phyloP scores from a whole-genome alignment of 2,113 vertebrate species.

The Rhegmatorhina hoffmannsi region DNA sequence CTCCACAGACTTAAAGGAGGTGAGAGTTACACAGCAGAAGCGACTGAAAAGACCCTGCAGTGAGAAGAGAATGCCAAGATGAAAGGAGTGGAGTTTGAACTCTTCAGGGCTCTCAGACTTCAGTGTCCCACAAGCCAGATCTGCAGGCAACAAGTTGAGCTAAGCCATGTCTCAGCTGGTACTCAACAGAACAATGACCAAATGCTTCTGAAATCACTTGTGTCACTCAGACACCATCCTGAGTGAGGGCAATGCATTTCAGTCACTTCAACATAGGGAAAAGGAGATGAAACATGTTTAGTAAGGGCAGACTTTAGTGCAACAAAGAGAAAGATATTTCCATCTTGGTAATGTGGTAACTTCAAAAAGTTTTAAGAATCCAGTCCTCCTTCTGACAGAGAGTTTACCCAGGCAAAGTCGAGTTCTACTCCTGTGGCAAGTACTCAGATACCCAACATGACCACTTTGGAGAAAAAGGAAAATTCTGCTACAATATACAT shows the following conservation, averaged over 20 bases:
- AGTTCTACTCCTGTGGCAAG: background rate
- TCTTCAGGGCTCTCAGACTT: background rate
- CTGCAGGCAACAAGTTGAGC: background rate
- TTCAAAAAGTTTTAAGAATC: background rate
- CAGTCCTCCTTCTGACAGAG: background rate
- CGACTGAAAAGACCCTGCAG: background rate
- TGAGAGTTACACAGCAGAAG: background rate
- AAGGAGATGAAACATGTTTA: background rate
- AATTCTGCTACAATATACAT: background rate
- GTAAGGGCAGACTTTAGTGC: background rate
- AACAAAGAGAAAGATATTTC: background rate
- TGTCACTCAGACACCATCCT: background rate
- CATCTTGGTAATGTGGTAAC: background rate
- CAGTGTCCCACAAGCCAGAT: background rate
- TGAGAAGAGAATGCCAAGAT: slow-evolving; percentile 7
- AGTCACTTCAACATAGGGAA: background rate
- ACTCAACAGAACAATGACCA: background rate
- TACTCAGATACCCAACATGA: background rate
- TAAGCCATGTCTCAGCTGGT: background rate
- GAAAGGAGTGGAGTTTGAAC: slow-evolving; percentile 5
- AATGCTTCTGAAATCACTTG: background rate
- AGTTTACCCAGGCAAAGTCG: background rate
- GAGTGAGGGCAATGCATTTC: background rate
- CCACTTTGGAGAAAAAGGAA: background rate
- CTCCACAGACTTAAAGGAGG: background rate